A percentile compares a stretch with the other conserved stretches of the same genome.
These are phyloP conservation scores for Drosophila trapezifrons DNA, from an alignment of 1,140 invertebrate genomes.

Conservation along the genomic window DNA sequence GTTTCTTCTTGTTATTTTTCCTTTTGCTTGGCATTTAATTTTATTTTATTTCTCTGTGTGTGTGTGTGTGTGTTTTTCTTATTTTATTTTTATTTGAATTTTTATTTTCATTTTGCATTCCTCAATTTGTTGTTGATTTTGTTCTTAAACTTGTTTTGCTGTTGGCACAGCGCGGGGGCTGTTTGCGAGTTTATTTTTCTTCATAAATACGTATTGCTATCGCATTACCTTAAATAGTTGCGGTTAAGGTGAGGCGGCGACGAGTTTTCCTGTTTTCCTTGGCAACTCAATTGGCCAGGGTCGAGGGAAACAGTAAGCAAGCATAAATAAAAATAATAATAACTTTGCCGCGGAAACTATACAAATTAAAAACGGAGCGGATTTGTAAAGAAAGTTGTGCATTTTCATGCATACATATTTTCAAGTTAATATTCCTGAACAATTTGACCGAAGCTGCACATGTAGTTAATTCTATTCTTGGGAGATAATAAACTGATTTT, in stretches of 20 bases:
- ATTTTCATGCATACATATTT: background rate
- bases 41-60: constrained; percentile 12
- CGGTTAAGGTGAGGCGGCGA: background rate
- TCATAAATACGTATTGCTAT: constrained; percentile 24
- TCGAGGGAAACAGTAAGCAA: background rate
- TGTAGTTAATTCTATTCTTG: too few species aligned
- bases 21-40: constrained; percentile 37
- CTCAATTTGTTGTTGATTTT: constrained; percentile 64
- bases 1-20: constrained; percentile 35
- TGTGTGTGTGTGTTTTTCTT: background rate
- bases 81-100: constrained; percentile 30
- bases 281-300: constrained; percentile 4
- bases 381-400: background rate
- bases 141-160: constrained; percentile 46
- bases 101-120: constrained; percentile 64
- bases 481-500: too few species aligned
- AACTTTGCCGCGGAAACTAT: background rate
- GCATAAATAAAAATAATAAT: background rate
- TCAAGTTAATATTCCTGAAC: background rate
- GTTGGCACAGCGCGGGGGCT: constrained; percentile 1
- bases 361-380: background rate
- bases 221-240: constrained; percentile 30
- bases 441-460: too few species aligned
- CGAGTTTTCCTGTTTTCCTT: constrained; percentile 1
- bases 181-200: constrained; percentile 1